Conservation (phyloP, 2,797 vertebrate genomes). For the Leucoraja ocellata region DNA sequence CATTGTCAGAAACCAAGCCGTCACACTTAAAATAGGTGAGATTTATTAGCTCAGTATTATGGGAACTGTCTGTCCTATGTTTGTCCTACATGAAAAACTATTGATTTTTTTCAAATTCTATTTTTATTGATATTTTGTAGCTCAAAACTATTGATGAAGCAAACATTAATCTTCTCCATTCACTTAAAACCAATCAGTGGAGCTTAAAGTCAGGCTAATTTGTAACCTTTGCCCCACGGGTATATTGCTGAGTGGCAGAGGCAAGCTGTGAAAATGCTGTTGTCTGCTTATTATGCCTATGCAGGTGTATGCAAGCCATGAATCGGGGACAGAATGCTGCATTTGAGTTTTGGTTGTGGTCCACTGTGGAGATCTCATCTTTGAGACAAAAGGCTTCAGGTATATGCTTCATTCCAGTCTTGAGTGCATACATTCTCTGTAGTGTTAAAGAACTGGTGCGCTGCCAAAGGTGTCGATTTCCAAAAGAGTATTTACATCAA, state of each 20-base stretch:
- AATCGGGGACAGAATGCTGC: background rate
- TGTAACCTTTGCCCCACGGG: background rate
- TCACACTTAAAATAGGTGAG: background rate
- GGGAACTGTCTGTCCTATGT: background rate
- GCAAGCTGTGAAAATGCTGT: background rate
- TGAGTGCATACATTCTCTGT: background rate
- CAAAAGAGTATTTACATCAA: background rate
- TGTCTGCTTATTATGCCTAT: background rate
- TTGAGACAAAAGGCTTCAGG: background rate
- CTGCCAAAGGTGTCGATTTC: background rate
- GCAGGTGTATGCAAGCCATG: background rate
- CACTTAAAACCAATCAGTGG: slow-evolving; percentile 31
- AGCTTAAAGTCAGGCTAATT: slow-evolving; percentile 33
- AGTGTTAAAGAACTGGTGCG: background rate
- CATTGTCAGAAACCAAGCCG: background rate
- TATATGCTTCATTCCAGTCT: background rate
- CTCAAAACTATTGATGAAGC: slow-evolving; percentile 4
- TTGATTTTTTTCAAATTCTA: slow-evolving; percentile 31
- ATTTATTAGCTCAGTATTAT: slow-evolving; percentile 22
- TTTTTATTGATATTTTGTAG: slow-evolving; percentile 37
- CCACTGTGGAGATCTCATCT: background rate
- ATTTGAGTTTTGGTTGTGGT: background rate
- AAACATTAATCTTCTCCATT: slow-evolving; percentile 33
- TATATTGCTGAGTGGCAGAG: background rate
- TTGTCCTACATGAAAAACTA: slow-evolving; percentile 30